Evolutionary conservation across 2,113 vertebrate species (phyloP).

Genomic region (Uria aalge): DNA sequence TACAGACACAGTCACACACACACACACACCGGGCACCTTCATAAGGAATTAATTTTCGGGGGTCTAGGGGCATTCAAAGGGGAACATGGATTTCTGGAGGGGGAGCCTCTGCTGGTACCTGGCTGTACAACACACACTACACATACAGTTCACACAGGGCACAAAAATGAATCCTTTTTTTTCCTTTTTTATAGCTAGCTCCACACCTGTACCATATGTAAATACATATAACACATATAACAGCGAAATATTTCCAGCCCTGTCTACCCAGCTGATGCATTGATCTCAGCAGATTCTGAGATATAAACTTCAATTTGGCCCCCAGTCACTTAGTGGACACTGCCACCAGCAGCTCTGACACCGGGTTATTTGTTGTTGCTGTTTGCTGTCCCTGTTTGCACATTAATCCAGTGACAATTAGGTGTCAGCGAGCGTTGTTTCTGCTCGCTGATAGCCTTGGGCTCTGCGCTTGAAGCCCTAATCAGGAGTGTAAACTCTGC

Average conservation of each 20-base stretch:
- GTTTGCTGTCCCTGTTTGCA: constrained; percentile 85
- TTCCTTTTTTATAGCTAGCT: not conserved
- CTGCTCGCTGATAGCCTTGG: constrained; percentile 92
- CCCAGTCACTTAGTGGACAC: constrained; percentile 81
- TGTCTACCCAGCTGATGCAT: constrained; percentile 53
- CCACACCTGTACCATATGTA: constrained; percentile 5
- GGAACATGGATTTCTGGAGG: not conserved
- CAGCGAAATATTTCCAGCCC: constrained; percentile 1
- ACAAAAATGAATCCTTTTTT: fast-evolving
- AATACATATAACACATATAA: not conserved
- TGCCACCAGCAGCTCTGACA: constrained; percentile 83
- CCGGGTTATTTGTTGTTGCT: constrained; percentile 83
- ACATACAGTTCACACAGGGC: fast-evolving
- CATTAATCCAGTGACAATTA: constrained; percentile 99
- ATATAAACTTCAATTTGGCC: constrained; percentile 80
- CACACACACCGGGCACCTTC: not conserved
- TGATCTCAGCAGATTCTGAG: constrained; percentile 70
- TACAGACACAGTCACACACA: not conserved
- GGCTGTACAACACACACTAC: not conserved
- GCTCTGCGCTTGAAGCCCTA: constrained; percentile 92
- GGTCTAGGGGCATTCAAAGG: not conserved
- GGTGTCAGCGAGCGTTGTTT: constrained; percentile 88
- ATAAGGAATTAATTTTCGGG: not conserved
- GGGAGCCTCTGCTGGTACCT: not conserved
- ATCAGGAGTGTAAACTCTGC: constrained; percentile 99